Evolutionary conservation across 2,797 vertebrate genomes (phyloP).

Genomic region (Spea hammondii): DNA sequence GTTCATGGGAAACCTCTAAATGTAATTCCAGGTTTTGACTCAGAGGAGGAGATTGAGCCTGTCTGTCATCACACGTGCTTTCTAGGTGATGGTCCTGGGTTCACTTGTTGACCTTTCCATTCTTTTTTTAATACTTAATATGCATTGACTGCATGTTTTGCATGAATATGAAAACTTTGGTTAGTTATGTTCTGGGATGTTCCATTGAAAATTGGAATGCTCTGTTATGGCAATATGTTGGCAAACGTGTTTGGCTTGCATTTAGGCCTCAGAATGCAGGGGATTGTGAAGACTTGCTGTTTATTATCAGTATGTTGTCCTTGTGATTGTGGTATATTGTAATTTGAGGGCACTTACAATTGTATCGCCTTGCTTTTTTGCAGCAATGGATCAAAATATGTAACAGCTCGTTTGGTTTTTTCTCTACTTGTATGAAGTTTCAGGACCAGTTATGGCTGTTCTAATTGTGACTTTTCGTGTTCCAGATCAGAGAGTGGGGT

Average conservation of each 20-base stretch:
- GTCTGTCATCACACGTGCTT: constrained; percentile 55
- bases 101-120: constrained; percentile 20
- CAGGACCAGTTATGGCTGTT: background rate
- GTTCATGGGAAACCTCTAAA: constrained; percentile 70
- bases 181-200: background rate
- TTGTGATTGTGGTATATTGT: background rate
- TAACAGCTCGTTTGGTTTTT: too few relatives aligned
- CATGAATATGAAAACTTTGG: constrained; percentile 57
- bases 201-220: constrained; percentile 12
- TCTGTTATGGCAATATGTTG: constrained; percentile 37
- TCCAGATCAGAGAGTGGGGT: constrained; percentile 89
- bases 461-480: constrained; percentile 19
- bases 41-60: constrained; percentile 69
- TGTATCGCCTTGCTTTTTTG: too few relatives aligned
- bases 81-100: constrained; percentile 69
- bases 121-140: constrained; percentile 22
- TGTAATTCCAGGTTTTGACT: constrained; percentile 58
- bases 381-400: too few relatives aligned
- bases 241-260: constrained; percentile 51
- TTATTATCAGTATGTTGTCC: background rate
- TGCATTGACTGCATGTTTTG: constrained; percentile 69
- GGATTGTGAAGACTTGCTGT: constrained; percentile 41
- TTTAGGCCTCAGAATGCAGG: constrained; percentile 57
- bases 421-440: background rate
- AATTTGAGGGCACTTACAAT: background rate